Evolutionary conservation across 37 sponge, comb jelly and placozoan species (phyloP), one percentile per base, ranked within the genome.

Genomic region (Theonella swinhoei): DNA sequence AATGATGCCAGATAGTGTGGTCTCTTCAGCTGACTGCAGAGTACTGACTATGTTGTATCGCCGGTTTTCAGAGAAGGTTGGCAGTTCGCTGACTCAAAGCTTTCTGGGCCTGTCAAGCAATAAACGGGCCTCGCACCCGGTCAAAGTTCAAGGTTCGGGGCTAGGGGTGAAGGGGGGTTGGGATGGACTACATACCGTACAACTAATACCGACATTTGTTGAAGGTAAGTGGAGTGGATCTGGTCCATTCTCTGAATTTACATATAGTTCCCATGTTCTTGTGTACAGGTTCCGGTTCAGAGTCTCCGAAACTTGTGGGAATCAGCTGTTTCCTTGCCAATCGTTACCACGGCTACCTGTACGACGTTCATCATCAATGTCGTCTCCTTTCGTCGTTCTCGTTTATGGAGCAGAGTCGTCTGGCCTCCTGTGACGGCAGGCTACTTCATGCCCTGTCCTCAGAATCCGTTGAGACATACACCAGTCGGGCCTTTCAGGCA

Each of bases 21-120:
- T 22, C 3, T 17, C 47, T 3, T 42, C 70, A 24, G 8, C 74
- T 35, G 26, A 54, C 20, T 78, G 84, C 34, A 31, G 85, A 43
- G 85, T 89, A 0, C 47, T 89, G 20, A 89, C 85, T 1, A 84
- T 89, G 90, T 70, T 89, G 29, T 89, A 79, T 65, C 54, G 90
- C 29, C 75, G 88, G 77, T 82, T 47, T 66, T n/a, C 67, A 8
- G 67, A 66, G 8, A 28, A 7, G n/a, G 19, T 9, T 19, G n/a
- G 67, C 67, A 28, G 67, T 66, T 14, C 19, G 14, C 61, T 14
- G 61, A 59, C 19, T 14, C 19, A 14, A 59, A 28, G 67, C 67
- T n/a, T 23, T 66, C 30, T 66, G 54, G 54, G 54, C 7, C 11
- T 47, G 54, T 47, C 54, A 17, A 7, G 54, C 7, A 14, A 14